Evolutionary conservation across 2,888 invertebrate genomes (phyloP).

Genomic region (Carcina quercana): DNA sequence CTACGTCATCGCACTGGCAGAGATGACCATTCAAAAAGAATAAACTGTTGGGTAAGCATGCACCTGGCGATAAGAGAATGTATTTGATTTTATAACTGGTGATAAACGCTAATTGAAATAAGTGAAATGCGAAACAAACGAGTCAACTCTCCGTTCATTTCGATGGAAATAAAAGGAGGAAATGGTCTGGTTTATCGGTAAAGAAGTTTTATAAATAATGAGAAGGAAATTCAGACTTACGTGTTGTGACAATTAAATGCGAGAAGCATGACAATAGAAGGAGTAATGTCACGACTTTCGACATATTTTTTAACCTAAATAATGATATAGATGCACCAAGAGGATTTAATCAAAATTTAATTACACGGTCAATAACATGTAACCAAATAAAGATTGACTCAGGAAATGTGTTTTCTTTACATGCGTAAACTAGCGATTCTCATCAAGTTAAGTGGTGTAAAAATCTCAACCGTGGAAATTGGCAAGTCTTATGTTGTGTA

Average conservation of each 20-base stretch:
- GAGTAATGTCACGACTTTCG: slow-evolving; percentile 34
- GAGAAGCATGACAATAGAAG: slow-evolving; percentile 32
- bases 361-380: slow-evolving; percentile 30
- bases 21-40: slow-evolving; percentile 41
- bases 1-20: slow-evolving; percentile 44
- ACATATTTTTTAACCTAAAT: slow-evolving; percentile 32
- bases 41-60: slow-evolving; percentile 51
- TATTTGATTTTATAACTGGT: no score
- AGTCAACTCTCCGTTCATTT: no score
- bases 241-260: slow-evolving; percentile 20
- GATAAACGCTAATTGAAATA: no score
- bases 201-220: slow-evolving; percentile 5
- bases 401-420: slow-evolving; percentile 20
- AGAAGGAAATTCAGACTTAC: slow-evolving; percentile 32
- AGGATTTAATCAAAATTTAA: slow-evolving; percentile 19
- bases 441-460: no score
- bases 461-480: background rate
- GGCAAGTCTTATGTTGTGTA: no score
- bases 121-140: no score
- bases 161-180: slow-evolving; percentile 1
- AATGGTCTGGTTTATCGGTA: slow-evolving; percentile 1
- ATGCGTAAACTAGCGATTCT: background rate
- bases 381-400: slow-evolving; percentile 24
- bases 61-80: slow-evolving; percentile 32
- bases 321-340: background rate